Percentiles rank a stretch among this genome's conserved stretches.
Evolutionary conservation across 2,888 invertebrate genomes (phyloP).

Genomic region (Acleris emargana): DNA sequence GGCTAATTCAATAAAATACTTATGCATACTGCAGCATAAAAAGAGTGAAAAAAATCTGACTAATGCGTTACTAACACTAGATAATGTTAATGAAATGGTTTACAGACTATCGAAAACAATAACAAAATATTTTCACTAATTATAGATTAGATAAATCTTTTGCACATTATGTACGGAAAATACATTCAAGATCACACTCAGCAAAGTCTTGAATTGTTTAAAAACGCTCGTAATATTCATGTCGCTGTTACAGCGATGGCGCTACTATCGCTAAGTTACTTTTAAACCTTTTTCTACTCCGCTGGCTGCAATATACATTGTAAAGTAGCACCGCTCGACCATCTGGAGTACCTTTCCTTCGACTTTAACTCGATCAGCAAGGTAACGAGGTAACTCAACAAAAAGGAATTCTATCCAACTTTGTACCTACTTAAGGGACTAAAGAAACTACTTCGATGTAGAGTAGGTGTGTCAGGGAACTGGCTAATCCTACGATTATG

Average conservation of each 20-base stretch:
- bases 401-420: conserved; percentile 40
- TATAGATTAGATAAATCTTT: no score
- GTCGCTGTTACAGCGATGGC: conserved; percentile 3
- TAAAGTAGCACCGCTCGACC: conserved; percentile 20
- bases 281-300: conserved; percentile 27
- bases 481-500: conserved; percentile 58
- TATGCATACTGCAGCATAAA: no score
- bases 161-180: no score
- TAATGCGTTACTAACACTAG: no score
- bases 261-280: conserved; percentile 25
- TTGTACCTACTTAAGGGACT: conserved; percentile 33
- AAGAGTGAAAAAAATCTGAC: no score
- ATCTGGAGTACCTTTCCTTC: conserved; percentile 16
- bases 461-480: conserved; percentile 10
- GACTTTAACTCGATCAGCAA: conserved; percentile 32
- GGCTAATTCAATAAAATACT: no score
- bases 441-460: conserved; percentile 28
- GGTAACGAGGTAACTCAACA: conserved; percentile 36
- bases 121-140: no score
- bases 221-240: neutral
- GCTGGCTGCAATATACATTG: conserved; percentile 23
- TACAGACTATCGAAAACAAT: no score
- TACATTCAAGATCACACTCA: no score
- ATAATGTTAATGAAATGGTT: no score
- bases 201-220: neutral